Evolutionary conservation across 2,888 invertebrate genomes (phyloP).

Genomic region (Agapostemon virescens): DNA sequence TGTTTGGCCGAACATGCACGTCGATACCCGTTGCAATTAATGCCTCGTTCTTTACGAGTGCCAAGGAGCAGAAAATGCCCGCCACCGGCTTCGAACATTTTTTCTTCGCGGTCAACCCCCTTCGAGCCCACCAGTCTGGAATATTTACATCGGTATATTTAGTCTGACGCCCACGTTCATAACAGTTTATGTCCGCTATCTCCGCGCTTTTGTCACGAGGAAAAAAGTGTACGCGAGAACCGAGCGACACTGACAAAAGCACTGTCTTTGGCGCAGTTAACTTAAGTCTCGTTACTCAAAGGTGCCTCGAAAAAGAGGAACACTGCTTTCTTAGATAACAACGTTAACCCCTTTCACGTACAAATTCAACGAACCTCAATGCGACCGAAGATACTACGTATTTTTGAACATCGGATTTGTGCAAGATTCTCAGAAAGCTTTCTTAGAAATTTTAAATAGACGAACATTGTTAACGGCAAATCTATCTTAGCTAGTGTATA

Average conservation of each 20-base stretch:
- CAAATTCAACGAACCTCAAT: not conserved
- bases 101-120: constrained; percentile 60
- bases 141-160: constrained; percentile 77
- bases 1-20: constrained; percentile 26
- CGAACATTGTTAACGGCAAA: no score
- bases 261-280: not conserved
- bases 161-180: constrained; percentile 74
- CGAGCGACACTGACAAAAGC: constrained; percentile 19
- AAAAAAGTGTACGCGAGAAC: constrained; percentile 28
- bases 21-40: constrained; percentile 46
- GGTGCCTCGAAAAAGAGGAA: not conserved
- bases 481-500: no score
- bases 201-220: constrained; percentile 62
- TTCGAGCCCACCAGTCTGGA: constrained; percentile 52
- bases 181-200: constrained; percentile 71
- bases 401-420: not conserved
- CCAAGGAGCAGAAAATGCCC: constrained; percentile 27
- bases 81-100: constrained; percentile 35
- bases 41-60: constrained; percentile 39
- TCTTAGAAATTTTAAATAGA: not conserved
- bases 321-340: not conserved
- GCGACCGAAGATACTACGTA: not conserved
- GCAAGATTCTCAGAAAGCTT: not conserved
- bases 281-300: not conserved
- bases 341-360: not conserved